Evolutionary conservation across 2,113 vertebrate species (phyloP).

Genomic region (Paratilapia polleni): DNA sequence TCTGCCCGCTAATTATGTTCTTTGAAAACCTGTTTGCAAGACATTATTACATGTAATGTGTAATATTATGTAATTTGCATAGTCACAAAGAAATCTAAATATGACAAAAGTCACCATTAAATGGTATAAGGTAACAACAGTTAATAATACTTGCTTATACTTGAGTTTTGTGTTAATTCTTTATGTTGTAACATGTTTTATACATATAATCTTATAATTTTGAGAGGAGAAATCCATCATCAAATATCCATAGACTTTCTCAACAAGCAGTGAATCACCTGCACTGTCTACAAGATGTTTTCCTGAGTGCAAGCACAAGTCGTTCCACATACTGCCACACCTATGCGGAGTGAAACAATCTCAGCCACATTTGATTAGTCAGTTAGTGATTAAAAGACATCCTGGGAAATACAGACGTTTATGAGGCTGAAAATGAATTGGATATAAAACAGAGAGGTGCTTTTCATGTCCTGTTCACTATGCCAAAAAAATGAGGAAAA

Average conservation of each 20-base stretch:
- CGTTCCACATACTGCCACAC: too few species aligned
- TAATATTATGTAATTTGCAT: background rate
- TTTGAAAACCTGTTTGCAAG: background rate
- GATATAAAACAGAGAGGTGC: background rate
- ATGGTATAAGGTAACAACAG: too few species aligned
- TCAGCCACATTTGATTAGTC: background rate
- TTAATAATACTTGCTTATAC: too few species aligned
- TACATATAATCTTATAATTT: background rate
- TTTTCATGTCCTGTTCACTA: background rate
- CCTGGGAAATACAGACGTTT: constrained; percentile 18
- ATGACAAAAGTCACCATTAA: background rate
- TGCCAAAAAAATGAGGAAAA: background rate
- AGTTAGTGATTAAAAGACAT: background rate
- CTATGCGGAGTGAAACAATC: too few species aligned
- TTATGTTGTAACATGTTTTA: background rate
- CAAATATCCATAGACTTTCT: too few species aligned
- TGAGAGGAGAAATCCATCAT: background rate
- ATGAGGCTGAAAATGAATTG: background rate
- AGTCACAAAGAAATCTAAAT: background rate
- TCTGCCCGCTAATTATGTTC: background rate
- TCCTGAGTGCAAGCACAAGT: background rate
- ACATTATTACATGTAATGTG: background rate
- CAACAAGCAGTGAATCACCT: too few species aligned
- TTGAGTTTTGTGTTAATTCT: too few species aligned
- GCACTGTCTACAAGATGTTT: too few species aligned